Evolutionary conservation across 2,113 vertebrate genomes (phyloP), one percentile per base, ranked within the genome.

Genomic region (Nansenia antarctica): DNA sequence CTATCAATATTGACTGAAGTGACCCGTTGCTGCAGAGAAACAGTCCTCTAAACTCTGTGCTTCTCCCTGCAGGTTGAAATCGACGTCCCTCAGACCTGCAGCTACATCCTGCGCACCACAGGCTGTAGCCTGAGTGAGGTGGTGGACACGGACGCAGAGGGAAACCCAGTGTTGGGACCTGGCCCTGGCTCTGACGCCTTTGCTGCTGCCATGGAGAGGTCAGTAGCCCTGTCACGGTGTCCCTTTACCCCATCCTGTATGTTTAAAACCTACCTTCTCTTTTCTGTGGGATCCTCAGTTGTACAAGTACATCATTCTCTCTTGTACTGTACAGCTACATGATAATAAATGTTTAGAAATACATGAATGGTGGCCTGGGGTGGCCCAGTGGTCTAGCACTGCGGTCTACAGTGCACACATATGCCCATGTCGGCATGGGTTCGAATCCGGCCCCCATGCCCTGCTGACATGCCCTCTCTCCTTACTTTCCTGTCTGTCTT

Each of bases 61-160:
- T 18, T 58, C 45, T 12, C 63, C 18, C 77, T 63, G 73, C 68
- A 99, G 97, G 94, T 96, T 24, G 93, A 95, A 74, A 92, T 98
- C 72, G 96, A 99, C 78, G 96, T 99, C 9, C 96, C 95, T 11
- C 94, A 95, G 45, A 72, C 89, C 8, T 98, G 96, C 67, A 91
- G 82, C 67, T 97, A 93, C 81, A 78, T 93, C 69, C 74, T 99
- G 64, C 94, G 37, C 87, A 94, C 94, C 26, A 92, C 75, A 60
- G 93, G 91, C 69, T 99, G 96, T 73, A 88, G 80, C 42, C 90
- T 99, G 81, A 93, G 87, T 18, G 96, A 99, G 77, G 94, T 90
- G 0, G 77, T 83, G 0, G 86, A 85, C 65, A 81, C 87, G 58
- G 92, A 88, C 37, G 22, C 86, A 0, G 89, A 93, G 0, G 95